Base-by-base conservation (phyloP, 1,140 invertebrate species). In the Musca vetustissima region DNA sequence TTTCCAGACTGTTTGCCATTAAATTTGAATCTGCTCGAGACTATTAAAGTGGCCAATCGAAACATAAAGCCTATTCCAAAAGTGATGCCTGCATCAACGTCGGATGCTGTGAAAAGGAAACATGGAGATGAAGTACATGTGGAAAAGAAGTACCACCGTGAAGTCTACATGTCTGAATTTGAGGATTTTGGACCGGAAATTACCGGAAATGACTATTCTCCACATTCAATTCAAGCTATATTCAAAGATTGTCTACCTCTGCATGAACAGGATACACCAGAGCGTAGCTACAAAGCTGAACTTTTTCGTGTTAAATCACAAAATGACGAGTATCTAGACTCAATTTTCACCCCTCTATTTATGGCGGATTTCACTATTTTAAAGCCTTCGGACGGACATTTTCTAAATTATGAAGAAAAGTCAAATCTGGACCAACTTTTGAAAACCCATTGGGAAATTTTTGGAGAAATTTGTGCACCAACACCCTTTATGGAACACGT, bases 401-500 rank as follows among this genome's bases (percentile, higher is more conserved):
- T 14, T 15, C 24, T 65, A 7, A 25, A 24, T 8, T 7, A 24
- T 19, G 43, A 65, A 2, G 8, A 65, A 47, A 65, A 65, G 11
- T 15, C 13, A 21, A 1, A 50, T 1, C 17, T 65, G 22, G 47
- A 65, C n/a, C 14, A 65, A 4, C 11, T 24, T 14, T 36, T 67
- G 14, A 1, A 43, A 19, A 14, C 11, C 9, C 52, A 67, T 59
- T 14, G 15, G 9, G 15, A 6, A 17, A 17, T 67, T 17, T 67
- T 67, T 57, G 52, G 50, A 14, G 19, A 24, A 36, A n/a, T 43
- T 9, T 13, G 21, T 43, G 55, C 49, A 50, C 55, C 67, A 13
- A 61, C 67, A 14, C 47, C 59, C 24, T 50, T 64, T 50, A 57
- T 57, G 8, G 19, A 24, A 13, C 69, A 70, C 25, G 28, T 8